Conservation (phyloP, 2,113 vertebrate species). For the Gallinago paraguaiae region DNA sequence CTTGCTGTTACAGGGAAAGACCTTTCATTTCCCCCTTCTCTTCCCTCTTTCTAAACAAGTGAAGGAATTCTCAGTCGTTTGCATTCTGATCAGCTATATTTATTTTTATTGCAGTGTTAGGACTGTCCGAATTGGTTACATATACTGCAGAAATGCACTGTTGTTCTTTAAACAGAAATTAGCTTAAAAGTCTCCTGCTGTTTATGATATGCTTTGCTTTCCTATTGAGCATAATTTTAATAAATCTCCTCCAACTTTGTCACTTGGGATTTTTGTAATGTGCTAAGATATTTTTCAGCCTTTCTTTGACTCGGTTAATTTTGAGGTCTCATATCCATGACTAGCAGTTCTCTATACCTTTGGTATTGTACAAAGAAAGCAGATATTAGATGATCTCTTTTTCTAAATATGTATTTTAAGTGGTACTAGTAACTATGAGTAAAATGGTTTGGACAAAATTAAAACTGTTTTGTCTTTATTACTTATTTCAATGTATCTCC, state of each 20-base stretch:
- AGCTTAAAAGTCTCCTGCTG: background rate
- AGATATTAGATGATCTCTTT: background rate
- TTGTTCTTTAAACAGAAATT: background rate
- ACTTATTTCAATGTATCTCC: background rate
- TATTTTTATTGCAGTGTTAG: background rate
- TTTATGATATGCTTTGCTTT: background rate
- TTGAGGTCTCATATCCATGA: background rate
- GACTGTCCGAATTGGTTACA: background rate
- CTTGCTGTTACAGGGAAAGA: background rate
- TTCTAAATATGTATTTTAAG: background rate
- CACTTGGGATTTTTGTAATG: background rate
- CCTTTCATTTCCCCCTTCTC: background rate
- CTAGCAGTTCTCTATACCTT: background rate
- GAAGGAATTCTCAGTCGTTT: background rate
- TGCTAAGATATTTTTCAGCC: background rate
- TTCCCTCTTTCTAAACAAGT: background rate
- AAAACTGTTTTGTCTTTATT: background rate
- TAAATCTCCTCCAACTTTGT: background rate
- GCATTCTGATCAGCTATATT: background rate
- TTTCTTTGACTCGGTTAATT: background rate
- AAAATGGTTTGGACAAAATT: background rate
- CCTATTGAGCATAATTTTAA: background rate
- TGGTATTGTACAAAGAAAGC: background rate
- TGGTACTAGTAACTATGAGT: background rate
- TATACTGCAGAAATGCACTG: background rate